Percentiles rank a stretch among this genome's conserved stretches.
phyloP scores from a whole-genome alignment of 2,797 vertebrate genomes.

The Thunnus albacares region DNA sequence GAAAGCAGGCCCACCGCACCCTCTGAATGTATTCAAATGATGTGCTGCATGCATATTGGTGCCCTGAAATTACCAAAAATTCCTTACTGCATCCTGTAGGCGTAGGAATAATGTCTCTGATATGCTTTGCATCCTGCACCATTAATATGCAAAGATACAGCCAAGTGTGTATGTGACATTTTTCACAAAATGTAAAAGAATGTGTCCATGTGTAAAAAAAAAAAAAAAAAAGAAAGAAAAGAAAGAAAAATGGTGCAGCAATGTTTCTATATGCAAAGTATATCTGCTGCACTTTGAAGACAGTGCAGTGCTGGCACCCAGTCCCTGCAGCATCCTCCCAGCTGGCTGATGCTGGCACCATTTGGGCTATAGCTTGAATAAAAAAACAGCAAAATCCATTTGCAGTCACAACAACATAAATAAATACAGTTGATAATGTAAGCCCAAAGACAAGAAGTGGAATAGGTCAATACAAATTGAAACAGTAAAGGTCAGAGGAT shows the following conservation, averaged over 20 bases:
- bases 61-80: neutral
- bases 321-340: slow-evolving; percentile 15
- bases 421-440: slow-evolving; percentile 41
- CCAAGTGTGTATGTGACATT: neutral
- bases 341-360: slow-evolving; percentile 15
- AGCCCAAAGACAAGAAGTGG: slow-evolving; percentile 34
- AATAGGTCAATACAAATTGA: slow-evolving; percentile 37
- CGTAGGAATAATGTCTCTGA: neutral
- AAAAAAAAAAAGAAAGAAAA: neutral
- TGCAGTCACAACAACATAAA: slow-evolving; percentile 27
- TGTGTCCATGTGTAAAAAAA: neutral
- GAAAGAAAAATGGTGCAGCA: slow-evolving; percentile 4
- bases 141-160: slow-evolving; percentile 6
- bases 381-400: slow-evolving; percentile 29
- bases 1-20: neutral
- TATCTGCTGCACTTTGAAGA: slow-evolving; percentile 4
- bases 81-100: neutral
- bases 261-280: slow-evolving; percentile 15
- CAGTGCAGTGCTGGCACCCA: neutral
- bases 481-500: slow-evolving; percentile 46
- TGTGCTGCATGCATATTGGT: neutral
- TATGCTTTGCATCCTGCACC: neutral
- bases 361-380: slow-evolving; percentile 11
- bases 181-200: slow-evolving; percentile 4
- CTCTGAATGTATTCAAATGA: neutral